Percentiles rank a stretch among this genome's conserved stretches.
These are phyloP conservation scores for Poecilus cupreus DNA, from an alignment of 2,888 invertebrate genomes.

Conservation along the genomic window DNA sequence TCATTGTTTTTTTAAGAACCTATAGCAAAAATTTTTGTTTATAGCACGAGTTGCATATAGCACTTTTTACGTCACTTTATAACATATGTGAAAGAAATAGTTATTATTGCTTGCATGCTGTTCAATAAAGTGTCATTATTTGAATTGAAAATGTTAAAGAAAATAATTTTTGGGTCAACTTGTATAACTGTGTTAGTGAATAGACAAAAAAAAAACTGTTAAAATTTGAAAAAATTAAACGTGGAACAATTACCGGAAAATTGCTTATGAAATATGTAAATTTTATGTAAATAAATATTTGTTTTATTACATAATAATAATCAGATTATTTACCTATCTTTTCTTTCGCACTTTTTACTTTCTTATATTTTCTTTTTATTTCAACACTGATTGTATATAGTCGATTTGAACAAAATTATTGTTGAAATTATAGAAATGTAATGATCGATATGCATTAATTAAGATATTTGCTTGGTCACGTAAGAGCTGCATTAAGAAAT, in stretches of 20 bases:
- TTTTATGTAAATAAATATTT: background rate
- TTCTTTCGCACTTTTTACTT: slow-evolving; percentile 1
- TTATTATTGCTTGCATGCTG: too few relatives aligned
- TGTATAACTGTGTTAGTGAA: too few relatives aligned
- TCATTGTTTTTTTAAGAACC: too few relatives aligned
- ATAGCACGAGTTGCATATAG: too few relatives aligned
- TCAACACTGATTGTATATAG: slow-evolving; percentile 8
- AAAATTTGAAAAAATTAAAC: background rate
- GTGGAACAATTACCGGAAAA: slow-evolving; percentile 1
- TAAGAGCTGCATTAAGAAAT: slow-evolving; percentile 23
- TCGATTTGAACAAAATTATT: background rate
- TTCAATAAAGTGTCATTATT: too few relatives aligned
- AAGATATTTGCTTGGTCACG: background rate
- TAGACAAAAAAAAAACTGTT: too few relatives aligned
- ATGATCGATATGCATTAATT: slow-evolving; percentile 23
- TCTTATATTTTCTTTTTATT: slow-evolving; percentile 21
- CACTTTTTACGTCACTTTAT: too few relatives aligned
- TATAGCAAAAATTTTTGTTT: too few relatives aligned
- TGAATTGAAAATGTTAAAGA: too few relatives aligned
- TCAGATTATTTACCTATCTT: background rate
- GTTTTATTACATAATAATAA: background rate
- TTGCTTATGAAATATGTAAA: background rate
- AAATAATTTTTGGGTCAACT: too few relatives aligned
- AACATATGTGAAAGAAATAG: too few relatives aligned
- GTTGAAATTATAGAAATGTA: background rate